Evolutionary conservation across 2,888 invertebrate genomes (phyloP), one percentile per base, ranked within the genome.

Genomic region (Agrochola lychnidis): DNA sequence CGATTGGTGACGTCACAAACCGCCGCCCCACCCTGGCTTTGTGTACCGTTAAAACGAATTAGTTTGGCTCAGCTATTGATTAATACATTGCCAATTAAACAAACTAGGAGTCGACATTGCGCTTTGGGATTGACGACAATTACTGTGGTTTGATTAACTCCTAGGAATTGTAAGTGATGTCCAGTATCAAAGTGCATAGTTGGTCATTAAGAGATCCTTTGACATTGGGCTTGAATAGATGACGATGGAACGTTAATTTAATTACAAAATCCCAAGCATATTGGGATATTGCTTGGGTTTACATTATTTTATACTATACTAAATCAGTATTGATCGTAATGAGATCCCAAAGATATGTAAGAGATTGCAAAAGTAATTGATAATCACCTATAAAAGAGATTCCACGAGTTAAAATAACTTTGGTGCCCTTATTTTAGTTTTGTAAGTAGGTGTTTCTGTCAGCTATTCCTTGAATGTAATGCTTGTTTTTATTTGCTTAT

Each of bases 1-100:
- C 85, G 93, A 93, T 89, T 88, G 68, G 87, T 93, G 93, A 93
- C 93, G 93, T 93, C 92, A 92, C 86, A n/a, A 78, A 76, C 84
- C 79, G 76, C 71, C 84, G 78, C 89, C 85, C 82, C 83, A 84
- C 85, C 83, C 86, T 75, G 69, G 79, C 83, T 84, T 83, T 84
- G 81, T 83, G 72, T 75, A 77, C 72, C 40, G 74, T 61, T 66
- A 62, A 66, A 70, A 63, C 63, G 72, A 77, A 74, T 83, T 80
- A 76, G 71, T 80, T 71, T 45, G 61, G 62, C 56, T 53, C 3
- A 67, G n/a, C 48, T 74, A 79, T 72, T 59, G 74, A 79, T 79
- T 69, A 70, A 53, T 36, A 69, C 53, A 64, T 63, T 76, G 56
- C 36, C n/a, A 71, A 61, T 81, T 64, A 69, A 71, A 71, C 30